Conservation (phyloP, 2,797 vertebrate genomes). For the Etheostoma nigrum region DNA sequence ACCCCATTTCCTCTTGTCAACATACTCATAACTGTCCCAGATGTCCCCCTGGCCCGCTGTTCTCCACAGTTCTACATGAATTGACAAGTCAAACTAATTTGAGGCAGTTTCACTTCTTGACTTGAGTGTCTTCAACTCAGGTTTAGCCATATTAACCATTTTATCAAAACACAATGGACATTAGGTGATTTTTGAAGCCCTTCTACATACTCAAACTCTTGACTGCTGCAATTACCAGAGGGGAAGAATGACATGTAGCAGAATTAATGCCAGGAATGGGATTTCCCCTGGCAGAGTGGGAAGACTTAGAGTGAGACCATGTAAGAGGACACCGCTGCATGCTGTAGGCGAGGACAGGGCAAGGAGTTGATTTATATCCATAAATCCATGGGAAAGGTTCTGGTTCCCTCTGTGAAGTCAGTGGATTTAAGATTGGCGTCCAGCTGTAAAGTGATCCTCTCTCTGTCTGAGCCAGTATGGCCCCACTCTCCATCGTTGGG, state of each 20-base stretch:
- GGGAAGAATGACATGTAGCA: constrained; percentile 62
- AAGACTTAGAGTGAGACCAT: constrained; percentile 60
- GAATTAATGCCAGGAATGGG: constrained; percentile 79
- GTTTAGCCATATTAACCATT: constrained; percentile 43
- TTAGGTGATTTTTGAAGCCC: constrained; percentile 52
- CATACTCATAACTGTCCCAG: constrained; percentile 77
- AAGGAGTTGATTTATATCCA: constrained; percentile 81
- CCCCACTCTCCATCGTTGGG: constrained; percentile 65
- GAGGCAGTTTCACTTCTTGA: constrained; percentile 38
- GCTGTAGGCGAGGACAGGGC: constrained; percentile 74
- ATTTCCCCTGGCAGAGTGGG: constrained; percentile 71
- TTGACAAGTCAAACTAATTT: constrained; percentile 42
- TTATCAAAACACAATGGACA: constrained; percentile 29
- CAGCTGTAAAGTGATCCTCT: constrained; percentile 82
- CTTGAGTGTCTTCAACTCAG: constrained; percentile 31
- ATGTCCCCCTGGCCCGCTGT: constrained; percentile 63
- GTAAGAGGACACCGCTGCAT: constrained; percentile 80
- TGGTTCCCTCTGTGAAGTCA: constrained; percentile 75
- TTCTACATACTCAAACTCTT: constrained; percentile 26
- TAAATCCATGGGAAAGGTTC: constrained; percentile 81
- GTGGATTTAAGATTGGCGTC: constrained; percentile 79
- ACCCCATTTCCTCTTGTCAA: constrained; percentile 83
- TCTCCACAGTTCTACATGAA: constrained; percentile 39
- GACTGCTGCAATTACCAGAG: constrained; percentile 60
- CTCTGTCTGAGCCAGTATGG: constrained; percentile 68